Evolutionary conservation across 2,113 vertebrate species (phyloP), one percentile per base, ranked within the genome.

Genomic region (Egretta garzetta): DNA sequence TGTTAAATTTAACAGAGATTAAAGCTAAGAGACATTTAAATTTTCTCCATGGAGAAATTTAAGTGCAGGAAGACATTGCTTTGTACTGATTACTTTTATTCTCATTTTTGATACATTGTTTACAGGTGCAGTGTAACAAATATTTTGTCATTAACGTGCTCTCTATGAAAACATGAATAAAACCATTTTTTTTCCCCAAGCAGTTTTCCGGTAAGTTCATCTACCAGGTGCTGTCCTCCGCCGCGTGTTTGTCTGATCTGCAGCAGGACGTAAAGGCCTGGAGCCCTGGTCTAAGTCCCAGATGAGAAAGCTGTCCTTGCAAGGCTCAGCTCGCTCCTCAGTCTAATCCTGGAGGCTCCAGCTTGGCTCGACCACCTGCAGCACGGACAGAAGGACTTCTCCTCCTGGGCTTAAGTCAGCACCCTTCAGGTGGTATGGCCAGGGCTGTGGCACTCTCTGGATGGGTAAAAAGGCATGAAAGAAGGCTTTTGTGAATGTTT

Each of bases 1-100:
- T 86, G 33, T 93, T 84, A 81, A 70, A 89, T 73, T 73, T 74
- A 87, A 39, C 26, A 33, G 59, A 81, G 23, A 60, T 81, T 87
- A 79, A 88, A 93, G 71, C 72, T 28, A 53, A 84, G 67, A 80
- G 8, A 76, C 62, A 33, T 33, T 17, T 26, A 21, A 5, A 35
- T 66, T 90, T 59, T 88, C 43, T 45, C 72, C 4, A 8, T 22
- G 5, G 53, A 88, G 84, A 73, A 79, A 79, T 43, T 67, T 23
- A 60, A 45, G 24, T 45, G 33, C 18, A 49, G 70, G 28, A 79
- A 80, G 80, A n/a, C 41, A 26, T 76, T 70, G n/a, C 12, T 87
- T 68, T 73, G 30, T 80, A 47, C 37, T 73, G 33, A 88, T n/a
- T 86, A 59, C 37, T 93, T 95, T 82, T 35, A 39, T 73, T 95